These are phyloP conservation scores for Ophonus ardosiacus DNA, from an alignment of 2,888 invertebrate species.

Conservation along the genomic window DNA sequence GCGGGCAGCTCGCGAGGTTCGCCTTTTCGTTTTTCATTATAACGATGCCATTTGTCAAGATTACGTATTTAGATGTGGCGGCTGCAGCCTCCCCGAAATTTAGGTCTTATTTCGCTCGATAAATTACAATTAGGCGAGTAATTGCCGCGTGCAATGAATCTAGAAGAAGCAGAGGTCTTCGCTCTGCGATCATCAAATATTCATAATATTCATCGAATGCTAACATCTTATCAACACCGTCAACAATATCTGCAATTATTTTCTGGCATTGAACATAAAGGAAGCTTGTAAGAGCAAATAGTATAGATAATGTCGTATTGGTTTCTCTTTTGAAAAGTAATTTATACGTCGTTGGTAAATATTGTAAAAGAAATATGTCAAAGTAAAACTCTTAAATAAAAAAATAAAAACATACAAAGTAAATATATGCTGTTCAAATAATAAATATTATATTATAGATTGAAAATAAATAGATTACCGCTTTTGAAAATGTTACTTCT, in stretches of 20 bases:
- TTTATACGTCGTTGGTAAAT: too few species aligned
- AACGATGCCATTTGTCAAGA: conserved; percentile 63
- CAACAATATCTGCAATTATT: not conserved
- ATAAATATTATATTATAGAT: too few species aligned
- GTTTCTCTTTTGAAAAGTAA: too few species aligned
- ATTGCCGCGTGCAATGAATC: conserved; percentile 62
- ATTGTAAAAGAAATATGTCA: too few species aligned
- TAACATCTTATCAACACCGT: not conserved
- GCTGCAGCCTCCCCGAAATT: conserved; percentile 58
- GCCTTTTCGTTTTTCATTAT: conserved; percentile 62
- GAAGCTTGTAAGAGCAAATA: not conserved
- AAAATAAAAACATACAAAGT: too few species aligned
- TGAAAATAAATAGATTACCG: too few species aligned
- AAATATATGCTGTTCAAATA: too few species aligned
- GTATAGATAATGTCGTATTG: too few species aligned
- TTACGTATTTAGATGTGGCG: conserved; percentile 64
- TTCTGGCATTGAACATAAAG: not conserved
- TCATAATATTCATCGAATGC: conserved; percentile 40
- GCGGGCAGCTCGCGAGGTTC: conserved; percentile 48
- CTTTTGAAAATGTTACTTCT: too few species aligned
- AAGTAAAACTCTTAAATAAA: too few species aligned
- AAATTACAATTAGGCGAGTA: conserved; percentile 63
- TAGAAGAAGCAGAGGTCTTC: conserved; percentile 11
- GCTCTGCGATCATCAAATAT: conserved; percentile 10
- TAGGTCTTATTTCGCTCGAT: conserved; percentile 62